Conservation (phyloP, 1,140 invertebrate genomes). For the Cydia strobilella region DNA sequence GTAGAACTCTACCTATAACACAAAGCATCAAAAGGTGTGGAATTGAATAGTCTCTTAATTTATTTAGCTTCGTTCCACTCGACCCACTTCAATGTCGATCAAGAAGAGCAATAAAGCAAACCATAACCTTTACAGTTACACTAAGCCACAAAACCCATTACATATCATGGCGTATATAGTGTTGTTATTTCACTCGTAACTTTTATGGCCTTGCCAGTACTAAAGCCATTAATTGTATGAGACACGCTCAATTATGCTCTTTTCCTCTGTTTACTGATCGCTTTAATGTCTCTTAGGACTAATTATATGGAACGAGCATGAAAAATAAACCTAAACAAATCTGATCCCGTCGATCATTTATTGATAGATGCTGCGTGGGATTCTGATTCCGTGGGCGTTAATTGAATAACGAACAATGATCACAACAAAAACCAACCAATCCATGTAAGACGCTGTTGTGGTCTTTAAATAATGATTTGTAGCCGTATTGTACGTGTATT, state of each 20-base stretch:
- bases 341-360: conserved; percentile 44
- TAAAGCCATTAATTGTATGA: conserved; percentile 22
- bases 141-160: conserved; percentile 32
- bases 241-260: background rate
- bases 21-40: conserved; percentile 9
- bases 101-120: conserved; percentile 64
- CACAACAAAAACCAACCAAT: conserved; percentile 42
- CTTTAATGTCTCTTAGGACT: conserved; percentile 11
- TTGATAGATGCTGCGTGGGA: conserved; percentile 56
- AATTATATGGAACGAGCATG: background rate
- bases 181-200: background rate
- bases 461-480: conserved; percentile 31
- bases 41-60: conserved; percentile 55
- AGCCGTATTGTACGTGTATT: conserved; percentile 4
- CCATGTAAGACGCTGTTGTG: conserved; percentile 21
- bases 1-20: background rate
- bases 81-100: conserved; percentile 70
- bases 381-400: conserved; percentile 53
- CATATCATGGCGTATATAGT: background rate
- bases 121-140: conserved; percentile 55
- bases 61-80: conserved; percentile 66
- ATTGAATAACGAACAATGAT: conserved; percentile 61
- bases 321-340: conserved; percentile 36
- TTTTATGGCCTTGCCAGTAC: conserved; percentile 9
- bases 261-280: conserved; percentile 1